phyloP scores from a whole-genome alignment of 2,113 vertebrate genomes.

The Upupa epops region DNA sequence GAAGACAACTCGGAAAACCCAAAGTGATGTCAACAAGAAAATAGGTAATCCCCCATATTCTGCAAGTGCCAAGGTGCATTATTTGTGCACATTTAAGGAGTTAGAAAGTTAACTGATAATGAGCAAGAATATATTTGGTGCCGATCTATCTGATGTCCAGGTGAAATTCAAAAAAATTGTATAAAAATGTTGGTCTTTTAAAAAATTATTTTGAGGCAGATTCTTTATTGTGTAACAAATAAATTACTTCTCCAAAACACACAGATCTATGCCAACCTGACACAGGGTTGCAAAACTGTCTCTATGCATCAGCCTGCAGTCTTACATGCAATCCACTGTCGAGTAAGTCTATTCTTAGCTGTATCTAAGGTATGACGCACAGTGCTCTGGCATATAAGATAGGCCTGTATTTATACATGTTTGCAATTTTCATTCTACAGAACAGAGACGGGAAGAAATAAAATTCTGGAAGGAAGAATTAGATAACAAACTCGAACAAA shows the following conservation, averaged over 20 bases:
- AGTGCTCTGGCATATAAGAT: neutral
- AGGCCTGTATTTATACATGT: neutral
- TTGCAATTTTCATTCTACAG: conserved; percentile 67
- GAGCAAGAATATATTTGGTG: neutral
- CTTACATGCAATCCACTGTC: neutral
- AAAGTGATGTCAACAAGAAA: conserved; percentile 81
- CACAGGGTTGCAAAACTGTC: neutral
- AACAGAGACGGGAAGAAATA: conserved; percentile 85
- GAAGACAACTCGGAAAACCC: conserved; percentile 79
- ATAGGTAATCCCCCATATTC: conserved; percentile 77
- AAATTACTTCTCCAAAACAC: neutral
- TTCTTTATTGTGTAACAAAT: neutral
- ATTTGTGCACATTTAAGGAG: neutral
- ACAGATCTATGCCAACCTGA: neutral
- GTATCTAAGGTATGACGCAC: neutral
- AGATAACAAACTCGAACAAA: conserved; percentile 83
- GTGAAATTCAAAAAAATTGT: neutral
- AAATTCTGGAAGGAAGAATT: conserved; percentile 89
- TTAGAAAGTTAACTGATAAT: neutral
- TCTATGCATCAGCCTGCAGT: neutral
- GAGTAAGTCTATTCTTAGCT: neutral
- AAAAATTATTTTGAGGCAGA: neutral
- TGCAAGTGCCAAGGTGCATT: neutral
- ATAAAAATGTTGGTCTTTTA: neutral
- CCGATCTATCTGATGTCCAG: neutral